phyloP scores from a whole-genome alignment of 2,113 vertebrate species.

The Corythaeola cristata region DNA sequence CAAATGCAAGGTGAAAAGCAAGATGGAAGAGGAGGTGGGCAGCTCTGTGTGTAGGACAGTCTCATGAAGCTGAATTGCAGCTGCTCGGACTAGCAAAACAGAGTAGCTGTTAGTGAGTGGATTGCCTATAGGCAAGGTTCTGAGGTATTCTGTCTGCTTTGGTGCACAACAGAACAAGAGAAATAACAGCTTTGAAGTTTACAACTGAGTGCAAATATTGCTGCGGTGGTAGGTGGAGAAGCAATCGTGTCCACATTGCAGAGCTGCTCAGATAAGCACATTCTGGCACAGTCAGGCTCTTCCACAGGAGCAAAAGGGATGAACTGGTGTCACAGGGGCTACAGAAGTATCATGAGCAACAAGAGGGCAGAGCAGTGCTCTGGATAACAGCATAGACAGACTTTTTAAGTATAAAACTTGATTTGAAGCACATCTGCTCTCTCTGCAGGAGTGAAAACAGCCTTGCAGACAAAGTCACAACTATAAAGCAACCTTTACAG shows the following conservation, averaged over 20 bases:
- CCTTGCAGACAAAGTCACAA: neutral
- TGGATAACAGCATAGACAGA: neutral
- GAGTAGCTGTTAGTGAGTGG: accelerated
- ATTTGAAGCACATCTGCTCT: neutral
- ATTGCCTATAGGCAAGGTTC: neutral
- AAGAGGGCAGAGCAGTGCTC: neutral
- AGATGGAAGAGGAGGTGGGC: neutral
- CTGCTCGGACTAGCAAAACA: neutral
- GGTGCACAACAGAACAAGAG: neutral
- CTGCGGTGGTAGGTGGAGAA: neutral
- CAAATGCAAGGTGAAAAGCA: neutral
- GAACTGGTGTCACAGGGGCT: neutral
- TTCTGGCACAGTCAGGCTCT: neutral
- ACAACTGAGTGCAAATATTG: neutral
- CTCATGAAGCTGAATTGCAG: neutral
- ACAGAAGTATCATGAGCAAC: neutral
- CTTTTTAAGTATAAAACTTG: neutral
- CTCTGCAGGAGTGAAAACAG: neutral
- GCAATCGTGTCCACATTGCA: neutral
- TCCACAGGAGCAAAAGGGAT: neutral
- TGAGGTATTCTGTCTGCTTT: neutral
- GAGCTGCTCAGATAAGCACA: neutral
- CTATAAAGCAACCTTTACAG: neutral
- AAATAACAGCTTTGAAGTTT: neutral
- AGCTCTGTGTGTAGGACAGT: neutral